Evolutionary conservation across 2,113 vertebrate species (phyloP).

Genomic region (Oxygymnocypris stewartii): DNA sequence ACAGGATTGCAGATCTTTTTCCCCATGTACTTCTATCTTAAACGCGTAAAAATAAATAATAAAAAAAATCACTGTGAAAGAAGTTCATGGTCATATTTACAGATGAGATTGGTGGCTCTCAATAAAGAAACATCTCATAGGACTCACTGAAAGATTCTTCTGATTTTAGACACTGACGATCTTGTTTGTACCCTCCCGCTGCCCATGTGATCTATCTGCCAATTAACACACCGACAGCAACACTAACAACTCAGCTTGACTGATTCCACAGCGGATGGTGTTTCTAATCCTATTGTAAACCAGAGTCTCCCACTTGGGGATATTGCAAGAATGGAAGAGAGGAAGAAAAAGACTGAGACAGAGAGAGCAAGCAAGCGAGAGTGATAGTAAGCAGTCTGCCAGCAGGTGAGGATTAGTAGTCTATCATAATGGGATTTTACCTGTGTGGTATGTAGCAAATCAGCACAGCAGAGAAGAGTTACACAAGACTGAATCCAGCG

Average conservation of each 20-base stretch:
- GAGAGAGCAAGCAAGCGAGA: conserved; percentile 13
- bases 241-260: background rate
- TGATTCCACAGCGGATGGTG: conserved; percentile 12
- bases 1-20: background rate
- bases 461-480: background rate
- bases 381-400: conserved; percentile 23
- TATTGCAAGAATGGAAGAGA: conserved; percentile 11
- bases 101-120: background rate
- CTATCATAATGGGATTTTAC: conserved; percentile 36
- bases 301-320: background rate
- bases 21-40: background rate
- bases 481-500: background rate
- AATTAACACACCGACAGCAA: conserved; percentile 33
- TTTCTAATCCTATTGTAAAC: conserved; percentile 41
- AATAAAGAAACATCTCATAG: background rate
- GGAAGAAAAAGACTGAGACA: background rate
- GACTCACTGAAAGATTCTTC: background rate
- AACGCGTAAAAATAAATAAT: background rate
- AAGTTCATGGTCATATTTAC: conserved; percentile 4
- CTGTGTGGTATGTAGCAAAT: conserved; percentile 18
- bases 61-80: background rate
- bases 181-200: conserved; percentile 13
- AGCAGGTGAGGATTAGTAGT: conserved; percentile 39
- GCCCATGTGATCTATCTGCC: conserved; percentile 15
- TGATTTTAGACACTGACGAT: conserved; percentile 14